These are phyloP conservation scores for Empidonax traillii DNA, from an alignment of 2,113 vertebrate genomes.

Conservation along the genomic window DNA sequence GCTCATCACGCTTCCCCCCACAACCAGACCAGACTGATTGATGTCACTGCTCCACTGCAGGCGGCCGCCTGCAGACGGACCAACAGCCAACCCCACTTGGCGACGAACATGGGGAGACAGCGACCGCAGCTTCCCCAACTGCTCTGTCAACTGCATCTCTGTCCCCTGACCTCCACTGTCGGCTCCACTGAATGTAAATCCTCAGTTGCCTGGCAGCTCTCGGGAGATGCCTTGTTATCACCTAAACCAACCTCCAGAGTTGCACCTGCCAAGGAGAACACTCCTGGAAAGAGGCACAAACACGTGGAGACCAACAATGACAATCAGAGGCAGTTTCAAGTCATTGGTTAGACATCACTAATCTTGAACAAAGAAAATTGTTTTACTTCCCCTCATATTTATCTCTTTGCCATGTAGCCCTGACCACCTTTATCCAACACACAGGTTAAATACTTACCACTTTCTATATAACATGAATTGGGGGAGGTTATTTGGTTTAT, in stretches of 20 bases:
- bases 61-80: neutral
- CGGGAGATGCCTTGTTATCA: neutral
- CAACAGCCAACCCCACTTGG: neutral
- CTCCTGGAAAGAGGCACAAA: accelerated
- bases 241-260: neutral
- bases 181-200: neutral
- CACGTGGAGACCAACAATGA: neutral
- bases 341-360: neutral
- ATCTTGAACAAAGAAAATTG: neutral
- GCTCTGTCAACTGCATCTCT: accelerated
- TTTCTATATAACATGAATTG: neutral
- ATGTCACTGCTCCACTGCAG: neutral
- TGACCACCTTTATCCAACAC: neutral
- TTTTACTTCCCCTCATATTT: neutral
- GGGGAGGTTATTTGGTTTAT: neutral
- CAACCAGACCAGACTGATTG: neutral
- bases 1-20: neutral
- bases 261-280: neutral
- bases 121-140: accelerated
- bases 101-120: accelerated
- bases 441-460: neutral
- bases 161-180: accelerated
- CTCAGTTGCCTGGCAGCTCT: neutral
- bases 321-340: neutral
- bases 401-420: neutral